A percentile compares a stretch with the other conserved stretches of the same genome.
These are phyloP conservation scores for Entomobrya multifasciata DNA, from an alignment of 2,888 invertebrate genomes.

Conservation along the genomic window DNA sequence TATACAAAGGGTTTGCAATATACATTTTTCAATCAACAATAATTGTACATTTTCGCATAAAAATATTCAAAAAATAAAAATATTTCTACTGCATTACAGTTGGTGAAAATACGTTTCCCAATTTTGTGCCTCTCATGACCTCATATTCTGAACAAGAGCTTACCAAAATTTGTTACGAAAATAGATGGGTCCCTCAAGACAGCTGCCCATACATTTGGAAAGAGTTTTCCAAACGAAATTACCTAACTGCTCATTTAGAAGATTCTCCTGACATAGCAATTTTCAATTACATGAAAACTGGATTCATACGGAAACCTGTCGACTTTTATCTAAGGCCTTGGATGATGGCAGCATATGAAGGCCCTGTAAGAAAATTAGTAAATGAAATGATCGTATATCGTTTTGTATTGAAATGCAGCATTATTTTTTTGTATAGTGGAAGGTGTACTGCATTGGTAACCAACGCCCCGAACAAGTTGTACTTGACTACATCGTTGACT, in stretches of 20 bases:
- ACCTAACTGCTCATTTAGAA: not conserved
- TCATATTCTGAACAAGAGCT: not conserved
- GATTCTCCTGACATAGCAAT: not conserved
- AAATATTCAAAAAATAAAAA: too few relatives aligned
- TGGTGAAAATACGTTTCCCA: not conserved
- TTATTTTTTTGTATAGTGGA: too few relatives aligned
- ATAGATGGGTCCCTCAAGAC: not conserved
- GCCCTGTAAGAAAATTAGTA: too few relatives aligned
- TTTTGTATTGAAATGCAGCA: too few relatives aligned
- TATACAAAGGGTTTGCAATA: too few relatives aligned
- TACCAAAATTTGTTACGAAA: not conserved
- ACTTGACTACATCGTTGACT: slow-evolving; percentile 82
- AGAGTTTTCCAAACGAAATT: not conserved
- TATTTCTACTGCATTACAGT: too few relatives aligned
- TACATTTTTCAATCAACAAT: too few relatives aligned
- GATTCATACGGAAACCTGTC: not conserved
- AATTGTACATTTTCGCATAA: too few relatives aligned
- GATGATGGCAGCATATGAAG: too few relatives aligned
- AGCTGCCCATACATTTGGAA: not conserved
- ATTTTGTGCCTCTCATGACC: not conserved
- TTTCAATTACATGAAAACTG: not conserved
- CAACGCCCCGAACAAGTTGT: slow-evolving; percentile 70
- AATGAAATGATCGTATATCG: too few relatives aligned
- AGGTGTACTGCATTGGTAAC: slow-evolving; percentile 74
- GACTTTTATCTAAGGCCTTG: not conserved